These are phyloP conservation scores for Anorthoa munda DNA, from an alignment of 2,888 invertebrate genomes.

Conservation along the genomic window DNA sequence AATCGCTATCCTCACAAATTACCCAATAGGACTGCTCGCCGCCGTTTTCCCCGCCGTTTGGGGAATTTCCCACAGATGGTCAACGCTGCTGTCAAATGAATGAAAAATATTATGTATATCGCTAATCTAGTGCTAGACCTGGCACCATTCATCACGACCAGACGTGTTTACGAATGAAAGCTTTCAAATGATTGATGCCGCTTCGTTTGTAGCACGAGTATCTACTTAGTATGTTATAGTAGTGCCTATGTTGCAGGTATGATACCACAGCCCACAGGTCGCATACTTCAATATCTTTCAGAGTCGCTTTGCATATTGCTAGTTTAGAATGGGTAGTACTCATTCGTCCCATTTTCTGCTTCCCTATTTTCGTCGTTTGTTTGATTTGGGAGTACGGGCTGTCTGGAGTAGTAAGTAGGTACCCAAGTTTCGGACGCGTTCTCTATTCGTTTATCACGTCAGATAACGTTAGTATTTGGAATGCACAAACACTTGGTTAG, in stretches of 20 bases:
- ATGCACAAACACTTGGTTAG: not conserved
- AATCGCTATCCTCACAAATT: no score
- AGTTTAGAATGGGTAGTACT: not conserved
- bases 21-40: no score
- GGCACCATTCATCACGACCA: conserved; percentile 30
- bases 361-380: not conserved
- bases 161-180: conserved; percentile 17
- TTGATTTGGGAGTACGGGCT: not conserved
- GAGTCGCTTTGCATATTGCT: conserved; percentile 24
- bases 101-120: not conserved
- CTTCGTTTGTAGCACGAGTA: not conserved
- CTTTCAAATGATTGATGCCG: conserved; percentile 48
- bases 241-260: not conserved
- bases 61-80: no score
- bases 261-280: not conserved
- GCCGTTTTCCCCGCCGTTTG: no score
- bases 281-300: conserved; percentile 6
- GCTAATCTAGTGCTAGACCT: not conserved
- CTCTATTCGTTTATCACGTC: not conserved
- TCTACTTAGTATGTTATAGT: not conserved
- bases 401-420: no score
- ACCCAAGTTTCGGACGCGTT: not conserved
- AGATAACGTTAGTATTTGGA: not conserved
- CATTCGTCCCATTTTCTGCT: not conserved
- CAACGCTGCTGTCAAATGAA: conserved; percentile 8